phyloP scores from a whole-genome alignment of 2,797 vertebrate genomes.

The Acanthiza pusilla region DNA sequence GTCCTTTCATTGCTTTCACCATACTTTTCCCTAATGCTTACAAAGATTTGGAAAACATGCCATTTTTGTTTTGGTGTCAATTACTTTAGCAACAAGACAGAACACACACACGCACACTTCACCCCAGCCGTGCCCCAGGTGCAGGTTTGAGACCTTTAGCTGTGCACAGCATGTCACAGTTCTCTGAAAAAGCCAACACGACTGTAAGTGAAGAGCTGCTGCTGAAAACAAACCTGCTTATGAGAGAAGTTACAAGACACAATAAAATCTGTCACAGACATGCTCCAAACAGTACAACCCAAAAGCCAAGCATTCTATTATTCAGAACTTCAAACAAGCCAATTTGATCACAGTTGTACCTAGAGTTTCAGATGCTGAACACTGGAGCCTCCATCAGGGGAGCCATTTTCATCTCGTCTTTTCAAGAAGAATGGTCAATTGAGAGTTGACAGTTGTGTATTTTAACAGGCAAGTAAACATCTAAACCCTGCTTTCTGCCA shows the following conservation, averaged over 20 bases:
- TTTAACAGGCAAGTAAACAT: slow-evolving; percentile 44
- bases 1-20: not conserved
- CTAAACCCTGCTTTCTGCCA: slow-evolving; percentile 37
- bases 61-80: not conserved
- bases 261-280: slow-evolving; percentile 1
- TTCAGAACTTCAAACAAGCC: slow-evolving; percentile 3
- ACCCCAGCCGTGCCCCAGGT: not conserved
- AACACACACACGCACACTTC: not conserved
- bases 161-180: not conserved
- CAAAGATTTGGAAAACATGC: not conserved
- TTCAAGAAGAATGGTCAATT: slow-evolving; percentile 15
- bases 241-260: slow-evolving; percentile 45
- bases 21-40: not conserved
- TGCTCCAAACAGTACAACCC: slow-evolving; percentile 40
- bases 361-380: slow-evolving; percentile 32
- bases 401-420: not conserved
- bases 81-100: not conserved
- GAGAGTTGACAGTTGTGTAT: slow-evolving; percentile 35
- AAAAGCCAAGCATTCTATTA: slow-evolving; percentile 46
- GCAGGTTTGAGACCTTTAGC: slow-evolving; percentile 24
- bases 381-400: not conserved
- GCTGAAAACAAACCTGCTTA: slow-evolving; percentile 52
- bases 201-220: slow-evolving; percentile 23
- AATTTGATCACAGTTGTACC: slow-evolving; percentile 7
- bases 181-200: slow-evolving; percentile 41